Percentiles rank a stretch among this genome's conserved stretches.
These are phyloP conservation scores for Calidris pygmaea DNA, from an alignment of 2,113 vertebrate genomes.

Conservation along the genomic window DNA sequence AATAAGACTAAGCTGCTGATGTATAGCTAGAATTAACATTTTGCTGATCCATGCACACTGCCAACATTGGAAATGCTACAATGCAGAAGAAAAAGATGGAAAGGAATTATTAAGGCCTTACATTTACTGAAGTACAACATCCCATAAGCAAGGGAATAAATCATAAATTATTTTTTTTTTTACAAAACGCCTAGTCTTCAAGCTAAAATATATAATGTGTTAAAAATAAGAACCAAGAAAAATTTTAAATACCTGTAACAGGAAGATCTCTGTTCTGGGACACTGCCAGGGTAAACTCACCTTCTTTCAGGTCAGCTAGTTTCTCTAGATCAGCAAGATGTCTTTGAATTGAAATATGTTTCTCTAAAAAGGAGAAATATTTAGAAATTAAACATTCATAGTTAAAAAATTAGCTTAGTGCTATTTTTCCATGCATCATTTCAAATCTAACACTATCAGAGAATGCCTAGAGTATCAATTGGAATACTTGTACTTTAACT, in stretches of 20 bases:
- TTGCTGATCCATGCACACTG: neutral
- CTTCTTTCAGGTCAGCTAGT: slow-evolving; percentile 82
- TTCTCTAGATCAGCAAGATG: slow-evolving; percentile 86
- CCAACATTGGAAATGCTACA: neutral
- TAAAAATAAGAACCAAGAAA: neutral
- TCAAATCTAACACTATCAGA: neutral
- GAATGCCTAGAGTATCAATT: fast-evolving
- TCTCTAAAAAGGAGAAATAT: slow-evolving; percentile 78
- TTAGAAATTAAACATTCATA: neutral
- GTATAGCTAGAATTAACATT: neutral
- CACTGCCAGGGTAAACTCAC: slow-evolving; percentile 61
- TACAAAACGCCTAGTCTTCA: neutral
- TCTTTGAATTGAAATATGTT: slow-evolving; percentile 92
- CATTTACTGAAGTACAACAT: neutral
- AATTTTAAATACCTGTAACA: slow-evolving; percentile 44
- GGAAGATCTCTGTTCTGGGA: slow-evolving; percentile 40
- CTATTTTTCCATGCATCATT: neutral
- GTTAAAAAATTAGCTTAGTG: neutral
- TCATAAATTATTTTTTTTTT: neutral
- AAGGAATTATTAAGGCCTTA: neutral
- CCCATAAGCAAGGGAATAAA: neutral
- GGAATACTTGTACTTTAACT: neutral
- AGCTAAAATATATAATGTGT: neutral
- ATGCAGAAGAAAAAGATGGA: neutral
- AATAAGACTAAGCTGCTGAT: neutral